Conservation (phyloP, 2,797 vertebrate genomes). For the Erethizon dorsatum region DNA sequence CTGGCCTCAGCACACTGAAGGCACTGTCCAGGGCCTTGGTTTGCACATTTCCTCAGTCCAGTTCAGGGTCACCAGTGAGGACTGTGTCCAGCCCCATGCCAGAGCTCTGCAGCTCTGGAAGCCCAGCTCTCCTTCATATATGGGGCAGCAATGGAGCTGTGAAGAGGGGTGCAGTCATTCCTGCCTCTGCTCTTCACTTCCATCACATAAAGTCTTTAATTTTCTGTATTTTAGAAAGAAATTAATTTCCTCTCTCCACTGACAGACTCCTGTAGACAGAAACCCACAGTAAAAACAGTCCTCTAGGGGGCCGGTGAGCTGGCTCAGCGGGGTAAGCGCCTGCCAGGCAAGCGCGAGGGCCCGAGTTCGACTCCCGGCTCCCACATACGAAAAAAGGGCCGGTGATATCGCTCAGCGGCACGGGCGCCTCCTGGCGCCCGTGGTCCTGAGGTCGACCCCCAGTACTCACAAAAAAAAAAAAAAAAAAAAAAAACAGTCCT, state of each 20-base stretch:
- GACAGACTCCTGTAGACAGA: neutral
- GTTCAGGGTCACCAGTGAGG: neutral
- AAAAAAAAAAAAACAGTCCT: neutral
- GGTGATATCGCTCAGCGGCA: too few species aligned
- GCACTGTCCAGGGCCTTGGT: too few species aligned
- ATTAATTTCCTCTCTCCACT: neutral
- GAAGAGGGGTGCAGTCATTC: too few species aligned
- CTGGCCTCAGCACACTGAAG: neutral
- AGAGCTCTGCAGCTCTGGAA: neutral
- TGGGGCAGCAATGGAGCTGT: neutral
- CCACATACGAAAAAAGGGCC: too few species aligned
- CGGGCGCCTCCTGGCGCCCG: too few species aligned
- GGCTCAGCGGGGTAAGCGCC: too few species aligned
- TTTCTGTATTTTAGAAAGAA: neutral
- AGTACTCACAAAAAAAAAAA: too few species aligned
- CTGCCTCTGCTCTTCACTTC: neutral
- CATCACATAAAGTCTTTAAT: neutral
- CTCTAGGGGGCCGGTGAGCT: too few species aligned
- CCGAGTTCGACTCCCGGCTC: too few species aligned
- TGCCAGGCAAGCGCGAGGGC: too few species aligned
- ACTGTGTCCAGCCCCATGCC: rapidly evolving
- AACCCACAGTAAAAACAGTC: neutral
- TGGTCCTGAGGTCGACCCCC: too few species aligned
- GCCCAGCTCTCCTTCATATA: too few species aligned
- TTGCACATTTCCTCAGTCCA: neutral